A percentile compares a stretch with the other conserved stretches of the same genome.
These are phyloP conservation scores for Bombus consobrinus DNA, from an alignment of 1,140 invertebrate species.

Conservation along the genomic window DNA sequence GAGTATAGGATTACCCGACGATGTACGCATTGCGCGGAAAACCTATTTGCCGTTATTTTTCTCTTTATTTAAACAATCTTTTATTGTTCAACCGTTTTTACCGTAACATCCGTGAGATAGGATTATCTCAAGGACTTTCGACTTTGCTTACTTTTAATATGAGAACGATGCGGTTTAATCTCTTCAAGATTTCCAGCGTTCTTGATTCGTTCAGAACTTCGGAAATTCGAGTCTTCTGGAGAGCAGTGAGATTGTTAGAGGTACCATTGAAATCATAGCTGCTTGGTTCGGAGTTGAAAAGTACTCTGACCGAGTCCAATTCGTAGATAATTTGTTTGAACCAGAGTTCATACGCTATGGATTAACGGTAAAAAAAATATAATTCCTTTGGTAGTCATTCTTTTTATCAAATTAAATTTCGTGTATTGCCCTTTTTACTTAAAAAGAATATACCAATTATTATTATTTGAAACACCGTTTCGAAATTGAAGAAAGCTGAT, in stretches of 20 bases:
- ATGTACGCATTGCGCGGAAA: not conserved
- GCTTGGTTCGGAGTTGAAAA: slow-evolving; percentile 87
- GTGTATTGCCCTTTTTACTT: not conserved
- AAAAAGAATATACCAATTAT: not conserved
- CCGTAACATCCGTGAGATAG: not conserved
- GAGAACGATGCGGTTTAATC: slow-evolving; percentile 95
- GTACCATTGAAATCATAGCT: slow-evolving; percentile 45
- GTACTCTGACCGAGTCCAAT: slow-evolving; percentile 93
- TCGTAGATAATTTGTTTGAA: slow-evolving; percentile 99
- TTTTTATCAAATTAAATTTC: not conserved
- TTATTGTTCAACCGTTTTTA: no score
- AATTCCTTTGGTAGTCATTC: not conserved
- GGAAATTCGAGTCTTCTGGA: slow-evolving; percentile 54
- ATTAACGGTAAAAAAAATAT: slow-evolving; percentile 14
- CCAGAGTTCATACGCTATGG: slow-evolving; percentile 98
- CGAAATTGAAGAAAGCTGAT: not conserved
- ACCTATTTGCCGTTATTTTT: not conserved
- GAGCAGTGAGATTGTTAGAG: slow-evolving; percentile 38
- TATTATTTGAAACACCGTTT: not conserved
- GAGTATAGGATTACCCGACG: slow-evolving; percentile 15
- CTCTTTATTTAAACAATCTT: not conserved
- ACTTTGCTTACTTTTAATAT: slow-evolving; percentile 92
- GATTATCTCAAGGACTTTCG: not conserved
- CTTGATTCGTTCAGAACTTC: slow-evolving; percentile 93
- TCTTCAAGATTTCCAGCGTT: slow-evolving; percentile 95